Evolutionary conservation across 2,797 vertebrate species (phyloP).

Genomic region (Gephyroberyx darwinii): DNA sequence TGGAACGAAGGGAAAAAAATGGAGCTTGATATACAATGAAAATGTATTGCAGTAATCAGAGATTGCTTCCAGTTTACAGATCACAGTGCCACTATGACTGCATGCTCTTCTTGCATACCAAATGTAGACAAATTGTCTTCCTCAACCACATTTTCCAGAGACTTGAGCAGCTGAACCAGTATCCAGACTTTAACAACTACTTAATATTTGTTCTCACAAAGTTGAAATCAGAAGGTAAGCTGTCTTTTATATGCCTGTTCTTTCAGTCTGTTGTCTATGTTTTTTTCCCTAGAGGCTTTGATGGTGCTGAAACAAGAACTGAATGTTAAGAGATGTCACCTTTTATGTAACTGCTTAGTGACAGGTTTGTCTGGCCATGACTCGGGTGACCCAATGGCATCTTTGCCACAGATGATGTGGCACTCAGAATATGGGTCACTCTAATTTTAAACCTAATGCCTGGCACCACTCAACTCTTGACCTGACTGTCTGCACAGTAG

Average conservation of each 20-base stretch:
- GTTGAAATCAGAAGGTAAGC: constrained; percentile 97
- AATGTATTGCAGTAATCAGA: no score
- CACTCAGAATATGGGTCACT: constrained; percentile 76
- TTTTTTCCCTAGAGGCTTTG: constrained; percentile 14
- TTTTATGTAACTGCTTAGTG: constrained; percentile 41
- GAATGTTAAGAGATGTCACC: constrained; percentile 10
- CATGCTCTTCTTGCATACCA: constrained; percentile 3
- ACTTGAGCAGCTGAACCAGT: constrained; percentile 98
- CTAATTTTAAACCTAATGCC: constrained; percentile 81
- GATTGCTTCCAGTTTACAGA: background rate
- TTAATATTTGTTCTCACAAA: constrained; percentile 98
- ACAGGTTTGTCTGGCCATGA: constrained; percentile 47
- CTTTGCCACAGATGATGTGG: constrained; percentile 63
- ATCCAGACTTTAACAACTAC: constrained; percentile 98
- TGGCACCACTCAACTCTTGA: constrained; percentile 63
- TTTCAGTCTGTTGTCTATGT: background rate
- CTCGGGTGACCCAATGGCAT: constrained; percentile 58
- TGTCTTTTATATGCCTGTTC: background rate
- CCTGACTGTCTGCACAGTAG: constrained; percentile 54
- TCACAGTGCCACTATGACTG: background rate
- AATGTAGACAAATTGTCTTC: constrained; percentile 63
- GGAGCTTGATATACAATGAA: background rate
- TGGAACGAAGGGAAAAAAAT: background rate
- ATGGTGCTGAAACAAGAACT: background rate
- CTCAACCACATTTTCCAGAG: constrained; percentile 88